These are phyloP conservation scores for Neogobius melanostomus DNA, from an alignment of 2,113 vertebrate species.

Conservation along the genomic window DNA sequence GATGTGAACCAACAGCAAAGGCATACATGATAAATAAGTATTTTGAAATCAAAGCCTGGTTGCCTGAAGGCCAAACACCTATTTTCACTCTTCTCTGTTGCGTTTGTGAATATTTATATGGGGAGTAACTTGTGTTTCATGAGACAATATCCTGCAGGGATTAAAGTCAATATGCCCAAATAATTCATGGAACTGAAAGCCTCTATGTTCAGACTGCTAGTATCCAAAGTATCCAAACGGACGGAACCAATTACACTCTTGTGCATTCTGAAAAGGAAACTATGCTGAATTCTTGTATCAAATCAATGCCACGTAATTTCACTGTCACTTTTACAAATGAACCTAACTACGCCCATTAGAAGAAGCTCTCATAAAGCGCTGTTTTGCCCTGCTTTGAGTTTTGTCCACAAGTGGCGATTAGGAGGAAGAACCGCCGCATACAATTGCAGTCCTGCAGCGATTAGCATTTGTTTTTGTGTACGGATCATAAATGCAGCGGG, in stretches of 20 bases:
- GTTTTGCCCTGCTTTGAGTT: constrained; percentile 12
- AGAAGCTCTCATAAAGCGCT: constrained; percentile 12
- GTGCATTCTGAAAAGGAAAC: constrained; percentile 20
- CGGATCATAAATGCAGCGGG: constrained; percentile 51
- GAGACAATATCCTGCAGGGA: constrained; percentile 37
- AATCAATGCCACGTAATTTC: constrained; percentile 31
- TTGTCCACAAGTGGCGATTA: constrained; percentile 35
- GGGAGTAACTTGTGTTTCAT: constrained; percentile 41
- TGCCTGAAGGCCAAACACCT: constrained; percentile 22
- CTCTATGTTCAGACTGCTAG: constrained; percentile 32
- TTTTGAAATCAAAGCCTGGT: constrained; percentile 4
- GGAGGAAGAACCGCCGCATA: constrained; percentile 27
- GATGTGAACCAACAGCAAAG: background rate
- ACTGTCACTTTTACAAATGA: constrained; percentile 27
- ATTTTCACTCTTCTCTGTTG: constrained; percentile 23
- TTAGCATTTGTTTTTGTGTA: constrained; percentile 54
- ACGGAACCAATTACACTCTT: constrained; percentile 41
- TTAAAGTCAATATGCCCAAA: constrained; percentile 40
- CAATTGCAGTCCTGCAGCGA: constrained; percentile 37
- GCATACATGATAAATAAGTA: constrained; percentile 14
- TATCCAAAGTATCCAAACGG: constrained; percentile 39
- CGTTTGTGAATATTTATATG: constrained; percentile 38
- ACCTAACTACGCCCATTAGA: constrained; percentile 23
- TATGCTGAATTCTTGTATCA: constrained; percentile 10
- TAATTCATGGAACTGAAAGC: constrained; percentile 41